phyloP scores from a whole-genome alignment of 1,140 invertebrate species.

The Trypoxylus dichotomus region DNA sequence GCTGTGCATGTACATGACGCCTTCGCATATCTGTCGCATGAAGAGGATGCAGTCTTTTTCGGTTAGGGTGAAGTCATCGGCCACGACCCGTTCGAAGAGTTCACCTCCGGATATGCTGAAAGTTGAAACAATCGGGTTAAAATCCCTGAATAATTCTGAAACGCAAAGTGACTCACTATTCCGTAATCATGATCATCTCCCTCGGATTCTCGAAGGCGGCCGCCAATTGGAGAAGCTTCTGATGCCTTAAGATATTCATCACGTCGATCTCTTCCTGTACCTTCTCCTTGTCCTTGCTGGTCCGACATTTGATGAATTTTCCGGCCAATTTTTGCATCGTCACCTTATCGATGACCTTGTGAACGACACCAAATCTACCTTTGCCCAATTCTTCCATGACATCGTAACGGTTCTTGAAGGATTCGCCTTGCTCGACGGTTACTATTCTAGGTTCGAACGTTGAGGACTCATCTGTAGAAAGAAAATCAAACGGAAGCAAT shows the following conservation, averaged over 20 bases:
- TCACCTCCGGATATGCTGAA: conserved; percentile 87
- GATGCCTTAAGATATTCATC: conserved; percentile 88
- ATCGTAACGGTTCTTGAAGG: conserved; percentile 64
- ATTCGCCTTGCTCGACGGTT: conserved; percentile 57
- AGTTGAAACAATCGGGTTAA: too few relatives aligned
- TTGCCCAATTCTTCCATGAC: conserved; percentile 78
- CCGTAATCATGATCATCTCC: conserved; percentile 90
- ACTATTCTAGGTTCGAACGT: conserved; percentile 48
- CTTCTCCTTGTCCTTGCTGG: conserved; percentile 78
- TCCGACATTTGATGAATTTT: conserved; percentile 86
- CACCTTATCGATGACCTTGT: conserved; percentile 72
- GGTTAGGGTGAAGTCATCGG: conserved; percentile 88
- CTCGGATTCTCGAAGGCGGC: conserved; percentile 84
- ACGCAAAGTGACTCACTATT: conserved; percentile 76
- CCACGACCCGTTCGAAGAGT: conserved; percentile 87
- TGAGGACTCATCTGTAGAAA: conserved; percentile 42
- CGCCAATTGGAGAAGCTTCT: conserved; percentile 83
- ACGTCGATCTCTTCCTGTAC: conserved; percentile 89
- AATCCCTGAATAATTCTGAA: conserved; percentile 32
- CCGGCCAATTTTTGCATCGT: conserved; percentile 78
- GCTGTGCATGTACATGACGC: conserved; percentile 87
- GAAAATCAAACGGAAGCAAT: not conserved
- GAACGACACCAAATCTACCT: conserved; percentile 78
- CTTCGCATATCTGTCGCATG: conserved; percentile 87
- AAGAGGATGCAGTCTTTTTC: conserved; percentile 91